Evolutionary conservation across 2,888 invertebrate species (phyloP), one percentile per base, ranked within the genome.

Genomic region (Pammene fasciana): DNA sequence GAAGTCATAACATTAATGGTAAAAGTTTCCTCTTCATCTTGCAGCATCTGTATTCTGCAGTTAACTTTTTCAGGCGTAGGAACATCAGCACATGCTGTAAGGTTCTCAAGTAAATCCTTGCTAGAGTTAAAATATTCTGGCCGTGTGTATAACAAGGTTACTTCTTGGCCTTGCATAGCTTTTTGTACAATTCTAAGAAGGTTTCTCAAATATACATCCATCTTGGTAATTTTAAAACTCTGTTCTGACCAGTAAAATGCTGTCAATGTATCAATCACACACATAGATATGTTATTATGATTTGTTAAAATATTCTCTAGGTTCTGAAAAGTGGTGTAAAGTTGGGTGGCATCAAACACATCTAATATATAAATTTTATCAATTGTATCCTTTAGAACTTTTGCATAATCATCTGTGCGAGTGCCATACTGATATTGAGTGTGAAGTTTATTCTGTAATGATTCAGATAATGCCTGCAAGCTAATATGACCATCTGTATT

Each of bases 231-330:
- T 85, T 88, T 92, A 71, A 79, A 84, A 73, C 77, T 82, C 82
- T 88, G 90, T 79, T 93, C 93, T 56, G 89, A 89, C 93, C 93
- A 94, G 78, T 93, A 94, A 80, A 91, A 93, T 74, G 93, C 90
- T 73, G 90, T 86, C 46, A 93, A 72, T 52, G 89, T 90, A 74
- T 93, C 87, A 76, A 93, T 80, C 66, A 93, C 75, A 50, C 93
- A 65, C 11, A 93, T 72, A 68, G 89, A 84, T 74, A 92, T 85
- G n/a, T n/a, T n/a, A 74, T 88, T 74, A 76, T 92, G 74, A 73
- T 85, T 78, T 18, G 82, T 72, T 68, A 93, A 78, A 54, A 92
- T 75, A 68, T 79, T 88, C 78, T 92, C 93, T 57, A 93, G 79
- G 70, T 88, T 88, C 70, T 88, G 82, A 72, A 93, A 85, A 54